Percentiles rank a stretch among this genome's conserved stretches.
Evolutionary conservation across 1,140 invertebrate species (phyloP).

Genomic region (Zaprionus ornatus): DNA sequence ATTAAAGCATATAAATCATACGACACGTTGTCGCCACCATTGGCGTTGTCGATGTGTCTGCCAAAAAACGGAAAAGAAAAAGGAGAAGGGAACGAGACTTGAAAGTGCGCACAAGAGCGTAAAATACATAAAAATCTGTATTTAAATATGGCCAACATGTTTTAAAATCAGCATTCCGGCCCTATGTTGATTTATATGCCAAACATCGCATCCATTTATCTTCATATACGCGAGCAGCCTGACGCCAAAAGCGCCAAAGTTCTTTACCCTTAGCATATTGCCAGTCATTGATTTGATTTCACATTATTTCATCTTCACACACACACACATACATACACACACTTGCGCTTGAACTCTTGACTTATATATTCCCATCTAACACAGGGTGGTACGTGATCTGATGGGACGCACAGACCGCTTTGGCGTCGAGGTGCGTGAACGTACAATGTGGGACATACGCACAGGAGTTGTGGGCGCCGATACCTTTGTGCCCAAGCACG

Average conservation of each 20-base stretch:
- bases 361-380: constrained; percentile 39
- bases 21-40: constrained; percentile 55
- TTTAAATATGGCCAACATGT: constrained; percentile 61
- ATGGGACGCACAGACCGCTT: constrained; percentile 91
- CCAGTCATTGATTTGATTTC: constrained; percentile 52
- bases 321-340: constrained; percentile 11
- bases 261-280: constrained; percentile 27
- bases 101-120: constrained; percentile 66
- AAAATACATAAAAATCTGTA: constrained; percentile 67
- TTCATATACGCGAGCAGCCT: constrained; percentile 46
- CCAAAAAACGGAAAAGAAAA: background rate
- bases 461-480: constrained; percentile 96
- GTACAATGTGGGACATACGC: constrained; percentile 94
- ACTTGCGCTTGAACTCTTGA: constrained; percentile 16
- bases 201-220: constrained; percentile 78
- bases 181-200: constrained; percentile 73
- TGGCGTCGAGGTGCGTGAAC: constrained; percentile 93
- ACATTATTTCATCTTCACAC: constrained; percentile 19
- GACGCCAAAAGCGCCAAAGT: constrained; percentile 22
- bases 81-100: constrained; percentile 46
- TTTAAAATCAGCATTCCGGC: constrained; percentile 54
- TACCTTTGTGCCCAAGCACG: constrained; percentile 95
- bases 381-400: constrained; percentile 88
- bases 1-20: constrained; percentile 78
- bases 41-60: constrained; percentile 48